phyloP scores from a whole-genome alignment of 2,113 vertebrate genomes.

The Rafetus swinhoei region DNA sequence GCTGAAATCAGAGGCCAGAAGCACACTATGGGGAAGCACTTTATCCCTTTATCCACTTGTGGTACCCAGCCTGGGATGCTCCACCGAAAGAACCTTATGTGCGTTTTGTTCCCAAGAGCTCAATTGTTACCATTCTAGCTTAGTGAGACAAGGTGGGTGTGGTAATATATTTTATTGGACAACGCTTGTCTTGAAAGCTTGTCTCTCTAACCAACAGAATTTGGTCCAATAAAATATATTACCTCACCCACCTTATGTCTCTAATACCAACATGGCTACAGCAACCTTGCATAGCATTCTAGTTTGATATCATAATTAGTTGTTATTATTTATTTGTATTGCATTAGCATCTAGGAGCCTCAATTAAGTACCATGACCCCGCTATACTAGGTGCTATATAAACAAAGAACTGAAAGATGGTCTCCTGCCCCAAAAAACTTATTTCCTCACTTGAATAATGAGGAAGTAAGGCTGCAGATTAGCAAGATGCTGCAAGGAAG shows the following conservation, averaged over 20 bases:
- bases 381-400: neutral
- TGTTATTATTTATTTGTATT: neutral
- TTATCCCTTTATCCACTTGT: neutral
- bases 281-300: neutral
- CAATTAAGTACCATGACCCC: neutral
- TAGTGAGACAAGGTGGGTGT: neutral
- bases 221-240: neutral
- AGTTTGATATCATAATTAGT: neutral
- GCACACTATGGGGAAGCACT: neutral
- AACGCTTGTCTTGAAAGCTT: neutral
- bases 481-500: rapidly evolving
- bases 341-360: neutral
- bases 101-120: neutral
- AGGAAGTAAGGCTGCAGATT: neutral
- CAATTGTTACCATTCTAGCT: neutral
- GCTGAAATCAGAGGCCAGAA: neutral
- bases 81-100: neutral
- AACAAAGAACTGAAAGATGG: neutral
- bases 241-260: neutral
- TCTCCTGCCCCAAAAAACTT: neutral
- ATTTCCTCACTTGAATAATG: neutral
- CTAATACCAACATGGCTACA: neutral
- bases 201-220: neutral
- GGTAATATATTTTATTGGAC: neutral
- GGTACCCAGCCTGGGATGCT: neutral